Evolutionary conservation across 2,888 invertebrate genomes (phyloP).

Genomic region (Anoplius nigerrimus): DNA sequence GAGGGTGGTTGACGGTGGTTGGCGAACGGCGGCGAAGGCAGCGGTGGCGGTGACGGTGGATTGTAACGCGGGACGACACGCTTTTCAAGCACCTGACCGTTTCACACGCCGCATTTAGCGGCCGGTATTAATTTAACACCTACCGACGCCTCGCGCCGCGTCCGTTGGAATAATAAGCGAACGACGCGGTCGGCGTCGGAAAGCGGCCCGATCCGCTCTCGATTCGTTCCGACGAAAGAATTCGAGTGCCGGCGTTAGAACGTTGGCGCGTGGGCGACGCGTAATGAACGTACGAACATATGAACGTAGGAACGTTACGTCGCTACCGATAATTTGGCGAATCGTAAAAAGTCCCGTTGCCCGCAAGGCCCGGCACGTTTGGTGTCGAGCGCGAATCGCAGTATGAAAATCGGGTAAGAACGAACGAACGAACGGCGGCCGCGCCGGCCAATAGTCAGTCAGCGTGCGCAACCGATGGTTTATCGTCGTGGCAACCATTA

Average conservation of each 20-base stretch:
- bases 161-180: conserved; percentile 56
- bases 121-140: conserved; percentile 61
- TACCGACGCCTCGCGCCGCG: conserved; percentile 38
- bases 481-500: conserved; percentile 34
- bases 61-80: conserved; percentile 49
- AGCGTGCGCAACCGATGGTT: conserved; percentile 21
- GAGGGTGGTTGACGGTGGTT: background rate
- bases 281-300: too few relatives aligned
- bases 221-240: too few relatives aligned
- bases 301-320: too few relatives aligned
- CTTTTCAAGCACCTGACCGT: conserved; percentile 66
- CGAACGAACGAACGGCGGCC: too few relatives aligned
- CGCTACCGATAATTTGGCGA: too few relatives aligned
- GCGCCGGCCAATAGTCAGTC: conserved; percentile 24
- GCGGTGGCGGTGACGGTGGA: conserved; percentile 20
- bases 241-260: too few relatives aligned
- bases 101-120: conserved; percentile 69
- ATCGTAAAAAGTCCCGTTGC: too few relatives aligned
- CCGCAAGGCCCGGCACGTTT: background rate
- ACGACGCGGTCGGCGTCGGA: conserved; percentile 13
- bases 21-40: conserved; percentile 20
- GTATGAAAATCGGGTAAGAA: conserved; percentile 8
- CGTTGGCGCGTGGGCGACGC: too few relatives aligned
- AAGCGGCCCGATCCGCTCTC: too few relatives aligned
- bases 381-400: conserved; percentile 10